Evolutionary conservation across 2,113 vertebrate genomes (phyloP), one percentile per base, ranked within the genome.

Genomic region (Helogale parvula): DNA sequence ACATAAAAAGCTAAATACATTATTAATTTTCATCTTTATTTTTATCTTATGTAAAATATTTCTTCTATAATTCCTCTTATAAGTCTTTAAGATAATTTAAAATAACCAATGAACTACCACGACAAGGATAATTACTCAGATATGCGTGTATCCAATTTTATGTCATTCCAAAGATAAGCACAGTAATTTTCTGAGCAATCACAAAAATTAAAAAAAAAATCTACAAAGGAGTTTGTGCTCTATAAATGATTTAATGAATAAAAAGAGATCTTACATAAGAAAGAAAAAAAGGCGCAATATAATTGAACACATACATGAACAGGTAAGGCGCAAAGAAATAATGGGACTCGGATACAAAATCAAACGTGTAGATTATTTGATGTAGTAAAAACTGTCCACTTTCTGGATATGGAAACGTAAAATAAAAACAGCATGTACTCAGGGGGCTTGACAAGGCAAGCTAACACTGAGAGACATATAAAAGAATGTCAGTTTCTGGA

Each of bases 11-110:
- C 41, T 5, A 35, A 65, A 52, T 77, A 76, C 0, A 87, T 76
- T 92, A 97, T 80, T 63, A 68, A 79, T 88, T 94, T 96, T 81
- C 66, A 90, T 95, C 60, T 94, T 98, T 96, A 88, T 33, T 95
- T 97, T 97, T 96, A n/a, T 71, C 45, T 0, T 60, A 63, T 35
- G 66, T 93, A 88, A 83, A 52, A 88, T 72, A 74, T 8, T 90
- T 96, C 35, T 93, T 97, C 68, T 94, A 79, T 93, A 86, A 92
- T 57, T 92, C 33, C 7, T 88, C 79, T 96, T 86, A 86, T 52
- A n/a, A 97, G 21, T 38, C 95, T 98, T 86, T 79, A 98, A 79
- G 54, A 88, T 25, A 3, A 9, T 83, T 96, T 79, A 66, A 94
- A 98, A 57, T 65, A 97, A 95, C 16, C 83, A 81, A 83, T 38